phyloP scores from a whole-genome alignment of 1,140 invertebrate genomes.

The Colletes latitarsis region DNA sequence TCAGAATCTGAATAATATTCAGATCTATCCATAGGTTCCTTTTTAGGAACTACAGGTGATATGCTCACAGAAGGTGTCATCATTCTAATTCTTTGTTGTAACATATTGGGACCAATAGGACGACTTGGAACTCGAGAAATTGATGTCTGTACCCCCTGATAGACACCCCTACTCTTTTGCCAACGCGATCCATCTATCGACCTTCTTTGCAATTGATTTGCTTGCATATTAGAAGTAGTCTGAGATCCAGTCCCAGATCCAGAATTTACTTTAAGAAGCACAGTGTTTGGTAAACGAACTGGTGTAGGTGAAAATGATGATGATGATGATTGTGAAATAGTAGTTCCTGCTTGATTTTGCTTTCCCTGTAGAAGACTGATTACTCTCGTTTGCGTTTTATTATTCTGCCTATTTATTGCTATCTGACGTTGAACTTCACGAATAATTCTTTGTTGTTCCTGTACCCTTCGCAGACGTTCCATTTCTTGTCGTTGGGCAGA shows the following conservation, averaged over 20 bases:
- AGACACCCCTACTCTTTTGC: constrained; percentile 69
- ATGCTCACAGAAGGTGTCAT: constrained; percentile 82
- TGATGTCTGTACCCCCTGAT: constrained; percentile 73
- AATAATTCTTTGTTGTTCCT: constrained; percentile 90
- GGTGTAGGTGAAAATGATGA: constrained; percentile 68
- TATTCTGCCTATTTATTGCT: constrained; percentile 85
- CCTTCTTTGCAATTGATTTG: constrained; percentile 76
- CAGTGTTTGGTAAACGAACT: constrained; percentile 71
- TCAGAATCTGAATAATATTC: constrained; percentile 79
- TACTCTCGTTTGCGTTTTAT: constrained; percentile 85
- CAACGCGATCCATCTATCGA: constrained; percentile 68
- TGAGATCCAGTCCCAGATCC: constrained; percentile 60
- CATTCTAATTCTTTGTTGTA: constrained; percentile 80
- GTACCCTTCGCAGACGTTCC: constrained; percentile 91
- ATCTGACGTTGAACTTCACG: constrained; percentile 89
- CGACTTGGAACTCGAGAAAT: constrained; percentile 75
- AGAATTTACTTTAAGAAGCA: constrained; percentile 75
- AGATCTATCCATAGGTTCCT: constrained; percentile 73
- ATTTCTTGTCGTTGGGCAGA: constrained; percentile 95
- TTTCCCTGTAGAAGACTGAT: constrained; percentile 87
- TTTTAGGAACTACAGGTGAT: constrained; percentile 79
- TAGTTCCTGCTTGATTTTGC: constrained; percentile 73
- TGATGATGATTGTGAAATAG: constrained; percentile 68
- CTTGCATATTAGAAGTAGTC: constrained; percentile 52
- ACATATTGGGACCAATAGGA: constrained; percentile 64